Base-by-base conservation (phyloP, 2,888 invertebrate species). In the Maniola hyperantus region DNA sequence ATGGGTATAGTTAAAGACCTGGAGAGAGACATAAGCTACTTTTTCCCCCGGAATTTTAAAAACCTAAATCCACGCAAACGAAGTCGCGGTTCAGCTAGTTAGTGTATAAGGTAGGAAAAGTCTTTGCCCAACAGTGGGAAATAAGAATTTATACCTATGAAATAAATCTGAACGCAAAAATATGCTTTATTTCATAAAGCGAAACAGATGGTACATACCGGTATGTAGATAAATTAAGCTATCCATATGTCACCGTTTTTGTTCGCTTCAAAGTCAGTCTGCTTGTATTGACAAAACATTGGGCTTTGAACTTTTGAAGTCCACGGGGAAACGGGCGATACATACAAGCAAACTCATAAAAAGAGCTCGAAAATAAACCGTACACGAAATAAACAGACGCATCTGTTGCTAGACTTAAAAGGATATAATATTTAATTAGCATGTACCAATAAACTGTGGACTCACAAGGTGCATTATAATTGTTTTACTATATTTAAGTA, bases 391-490 rank as follows among this genome's bases (percentile, higher is more conserved):
- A 69, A 39, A 64, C 57, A 51, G 57, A 36, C 50, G 61, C 62
- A 65, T 65, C 67, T 62, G 67, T 50, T 64, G 59, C 36, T 48
- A 42, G 65, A 51, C 66, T 44, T 66, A 60, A 66, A 66, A 63
- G 68, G 68, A 65, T 59, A 65, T 59, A 54, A 65, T 59, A 54
- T 54, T 62, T 65, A 68, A 68, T 68, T 68, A 65, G 42, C 42
- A 34, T 6, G n/a, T 26, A 20, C 13, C 57, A 18, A 34, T 18
- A 34, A 26, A 1, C 13, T 5, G 5, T 13, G 54, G 18, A 15
- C 36, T 39, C 39, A 39, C 36, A 55, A 20, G 11, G 42, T 20
- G 57, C 20, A 57, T 57, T 11, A 5, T 57, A 57, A 57, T 42
- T 57, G 39, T 57, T 20, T 42, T 7, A 6, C 13, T 20, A 42